Evolutionary conservation across 2,113 vertebrate genomes (phyloP), one percentile per base, ranked within the genome.

Genomic region (Rutilus rutilus): DNA sequence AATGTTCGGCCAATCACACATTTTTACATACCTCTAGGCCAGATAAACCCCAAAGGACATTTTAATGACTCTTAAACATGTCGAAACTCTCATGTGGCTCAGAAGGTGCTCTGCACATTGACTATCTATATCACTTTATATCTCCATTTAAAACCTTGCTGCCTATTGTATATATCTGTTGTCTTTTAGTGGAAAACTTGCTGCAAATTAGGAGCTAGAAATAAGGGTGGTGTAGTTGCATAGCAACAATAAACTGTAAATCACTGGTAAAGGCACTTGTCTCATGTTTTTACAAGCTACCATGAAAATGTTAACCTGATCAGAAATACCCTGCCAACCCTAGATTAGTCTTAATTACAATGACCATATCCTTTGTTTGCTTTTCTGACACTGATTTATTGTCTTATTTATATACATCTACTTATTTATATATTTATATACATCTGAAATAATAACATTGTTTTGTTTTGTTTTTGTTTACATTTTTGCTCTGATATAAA

Each of bases 201-300:
- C 59, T 77, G 47, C 5, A 82, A 54, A 85, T 19, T 69, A 81
- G 33, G 36, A 30, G 54, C n/a, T 71, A 59, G 39, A 64, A 89
- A n/a, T 69, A 54, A 64, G 60, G 19, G 78, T 86, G 73, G 73
- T 89, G 86, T 60, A 65, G 62, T 36, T 59, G 15, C 78, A 71
- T 85, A 85, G 78, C 89, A 91, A 84, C 76, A 45, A 50, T 76
- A 85, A 90, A 54, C 52, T 54, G 52, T 54, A 91, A 90, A 93
- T 91, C 73, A 86, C 86, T 88, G 83, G 39, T 84, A 57, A 36
- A 84, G 5, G 50, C 30, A 19, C 65, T 88, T 81, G 39, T 90
- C 89, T 89, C 71, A 90, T 92, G 88, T 93, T 92, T 86, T 91
- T 85, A 89, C 75, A 90, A 92, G 92, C 88, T 90, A 90, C 89